These are phyloP conservation scores for Periophthalmodon schlosseri DNA, from an alignment of 2,113 vertebrate genomes.

Conservation along the genomic window DNA sequence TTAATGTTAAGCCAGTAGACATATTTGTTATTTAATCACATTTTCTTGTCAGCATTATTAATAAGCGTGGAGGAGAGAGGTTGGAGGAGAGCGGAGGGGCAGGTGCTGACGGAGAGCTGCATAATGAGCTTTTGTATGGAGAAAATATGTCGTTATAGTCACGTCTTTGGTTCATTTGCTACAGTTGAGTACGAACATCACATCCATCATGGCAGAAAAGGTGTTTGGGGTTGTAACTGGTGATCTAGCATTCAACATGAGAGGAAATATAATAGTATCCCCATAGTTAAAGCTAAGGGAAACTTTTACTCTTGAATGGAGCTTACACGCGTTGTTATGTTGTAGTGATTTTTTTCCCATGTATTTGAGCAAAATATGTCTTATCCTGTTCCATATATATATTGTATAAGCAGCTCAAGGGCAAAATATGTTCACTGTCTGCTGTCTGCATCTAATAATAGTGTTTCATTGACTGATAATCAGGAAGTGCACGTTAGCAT, in stretches of 20 bases:
- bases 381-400: too few species aligned
- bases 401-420: too few species aligned
- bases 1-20: constrained; percentile 17
- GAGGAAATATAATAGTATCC: not conserved
- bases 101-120: constrained; percentile 63
- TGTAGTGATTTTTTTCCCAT: too few species aligned
- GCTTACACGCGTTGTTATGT: too few species aligned
- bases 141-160: constrained; percentile 24
- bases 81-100: constrained; percentile 40
- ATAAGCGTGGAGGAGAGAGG: constrained; percentile 61
- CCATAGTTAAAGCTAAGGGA: too few species aligned
- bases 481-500: too few species aligned
- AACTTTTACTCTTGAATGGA: too few species aligned
- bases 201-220: not conserved
- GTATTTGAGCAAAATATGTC: too few species aligned
- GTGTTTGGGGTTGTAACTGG: not conserved
- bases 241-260: not conserved
- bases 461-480: too few species aligned
- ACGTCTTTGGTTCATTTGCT: constrained; percentile 20
- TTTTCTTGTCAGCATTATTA: constrained; percentile 69
- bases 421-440: too few species aligned
- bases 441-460: too few species aligned
- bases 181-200: not conserved
- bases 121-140: constrained; percentile 63
- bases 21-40: constrained; percentile 67